Evolutionary conservation across 2,888 invertebrate genomes (phyloP).

Genomic region (Lysandra bellargus): DNA sequence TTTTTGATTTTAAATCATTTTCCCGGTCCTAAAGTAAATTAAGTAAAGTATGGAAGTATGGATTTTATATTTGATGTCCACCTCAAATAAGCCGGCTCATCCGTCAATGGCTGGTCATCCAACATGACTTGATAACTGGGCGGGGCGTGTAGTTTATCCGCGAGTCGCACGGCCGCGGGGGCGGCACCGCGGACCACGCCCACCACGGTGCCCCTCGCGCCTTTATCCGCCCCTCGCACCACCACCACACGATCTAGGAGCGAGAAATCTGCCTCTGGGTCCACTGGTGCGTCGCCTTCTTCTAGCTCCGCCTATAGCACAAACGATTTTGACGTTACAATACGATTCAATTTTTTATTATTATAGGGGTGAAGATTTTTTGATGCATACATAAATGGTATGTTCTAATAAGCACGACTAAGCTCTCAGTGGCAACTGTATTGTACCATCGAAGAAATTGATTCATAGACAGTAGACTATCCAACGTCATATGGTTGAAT

Average conservation of each 20-base stretch:
- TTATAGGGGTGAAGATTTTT: no score
- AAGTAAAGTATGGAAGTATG: no score
- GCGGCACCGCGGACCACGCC: constrained; percentile 73
- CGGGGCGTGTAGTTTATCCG: constrained; percentile 77
- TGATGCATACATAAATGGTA: no score
- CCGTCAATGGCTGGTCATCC: constrained; percentile 80
- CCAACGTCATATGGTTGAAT: no score
- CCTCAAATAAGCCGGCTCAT: constrained; percentile 63
- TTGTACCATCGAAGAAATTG: no score
- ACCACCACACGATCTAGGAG: constrained; percentile 93
- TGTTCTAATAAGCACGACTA: no score
- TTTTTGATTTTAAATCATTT: no score
- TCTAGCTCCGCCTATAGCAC: constrained; percentile 65
- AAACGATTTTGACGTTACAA: not conserved
- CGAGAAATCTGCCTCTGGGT: constrained; percentile 82
- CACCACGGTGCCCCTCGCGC: constrained; percentile 92
- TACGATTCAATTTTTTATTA: no score
- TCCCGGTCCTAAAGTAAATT: no score
- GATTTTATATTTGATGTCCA: constrained; percentile 39
- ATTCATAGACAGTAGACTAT: no score
- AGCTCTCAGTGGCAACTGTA: no score
- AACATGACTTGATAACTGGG: constrained; percentile 89
- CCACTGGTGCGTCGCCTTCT: constrained; percentile 83
- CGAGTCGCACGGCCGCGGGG: constrained; percentile 70
- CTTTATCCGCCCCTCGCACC: constrained; percentile 90